Percentiles rank a stretch among this genome's conserved stretches.
Conservation (phyloP, 2,797 vertebrate genomes). For the Sternarchorhynchus goeldii region DNA sequence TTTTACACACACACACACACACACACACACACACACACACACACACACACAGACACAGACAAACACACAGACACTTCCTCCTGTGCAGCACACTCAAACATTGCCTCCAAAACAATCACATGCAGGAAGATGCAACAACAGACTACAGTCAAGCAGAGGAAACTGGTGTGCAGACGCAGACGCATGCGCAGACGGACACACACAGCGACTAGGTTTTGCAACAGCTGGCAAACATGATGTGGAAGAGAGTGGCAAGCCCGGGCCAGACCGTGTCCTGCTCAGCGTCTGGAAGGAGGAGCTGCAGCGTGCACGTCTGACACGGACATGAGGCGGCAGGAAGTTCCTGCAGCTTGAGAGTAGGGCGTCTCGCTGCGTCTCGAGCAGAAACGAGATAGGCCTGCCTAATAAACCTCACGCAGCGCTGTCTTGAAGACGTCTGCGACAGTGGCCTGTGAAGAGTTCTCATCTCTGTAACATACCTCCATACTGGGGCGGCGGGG, state of each 20-base stretch:
- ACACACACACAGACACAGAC: slow-evolving; percentile 9
- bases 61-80: slow-evolving; percentile 10
- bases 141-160: slow-evolving; percentile 39
- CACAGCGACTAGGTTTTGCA: background rate
- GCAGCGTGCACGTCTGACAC: slow-evolving; percentile 17
- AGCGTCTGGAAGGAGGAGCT: slow-evolving; percentile 34
- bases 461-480: slow-evolving; percentile 45
- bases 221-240: background rate
- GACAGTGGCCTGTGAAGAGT: background rate
- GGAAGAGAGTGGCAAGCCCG: slow-evolving; percentile 15
- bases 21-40: background rate
- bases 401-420: slow-evolving; percentile 47
- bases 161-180: slow-evolving; percentile 17
- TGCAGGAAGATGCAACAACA: slow-evolving; percentile 43
- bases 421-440: slow-evolving; percentile 11
- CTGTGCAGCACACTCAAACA: slow-evolving; percentile 13
- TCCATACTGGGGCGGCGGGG: background rate
- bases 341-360: slow-evolving; percentile 56
- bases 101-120: slow-evolving; percentile 28
- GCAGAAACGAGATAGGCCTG: slow-evolving; percentile 53
- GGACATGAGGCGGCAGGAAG: slow-evolving; percentile 48
- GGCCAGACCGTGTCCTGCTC: slow-evolving; percentile 19
- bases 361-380: slow-evolving; percentile 31
- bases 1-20: background rate
- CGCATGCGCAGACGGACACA: background rate